Evolutionary conservation across 2,797 vertebrate species (phyloP), one percentile per base, ranked within the genome.

Genomic region (Amphiprion clarkii): DNA sequence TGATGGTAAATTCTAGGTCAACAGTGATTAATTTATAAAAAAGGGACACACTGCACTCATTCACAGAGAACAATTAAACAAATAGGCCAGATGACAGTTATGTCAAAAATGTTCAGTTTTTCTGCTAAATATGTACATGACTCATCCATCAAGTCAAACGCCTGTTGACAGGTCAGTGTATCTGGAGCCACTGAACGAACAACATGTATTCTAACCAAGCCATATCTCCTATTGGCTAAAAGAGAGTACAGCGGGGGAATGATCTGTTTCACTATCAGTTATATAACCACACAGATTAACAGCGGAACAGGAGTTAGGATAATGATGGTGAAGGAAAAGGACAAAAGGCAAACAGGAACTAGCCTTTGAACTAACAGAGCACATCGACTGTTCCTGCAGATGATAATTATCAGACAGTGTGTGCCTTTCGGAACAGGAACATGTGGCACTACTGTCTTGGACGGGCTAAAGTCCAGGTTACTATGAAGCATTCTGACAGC

Each of bases 201-300:
- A 59, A 52, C 71, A 83, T 66, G 11, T 61, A 56, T 61, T 79
- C 79, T 75, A 62, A 81, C 84, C 74, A 61, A 61, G 31, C 25
- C 52, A 61, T 25, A 67, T 79, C 66, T 73, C 51, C 23, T 69
- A n/a, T 67, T 53, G 71, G 71, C 39, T 71, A 42, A 55, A 48
- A 46, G 42, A 62, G n/a, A 59, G 81, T 31, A 23, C 13, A 78
- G 62, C 21, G 4, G n/a, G 14, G 21, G 59, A 76, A 56, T 54
- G 78, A 75, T 74, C 58, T 65, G 62, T 65, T 78, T 66, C 40
- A 62, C 72, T 79, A 56, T 65, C 31, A 40, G 54, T 93, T 94
- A 85, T 13, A 60, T 87, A 90, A 92, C 46, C 49, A 8, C 7
- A 54, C 70, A 87, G 87, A 89, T 90, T 87, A 89, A 78, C 36